Conservation (phyloP, 2,113 vertebrate species). For the Jaculus jaculus region DNA sequence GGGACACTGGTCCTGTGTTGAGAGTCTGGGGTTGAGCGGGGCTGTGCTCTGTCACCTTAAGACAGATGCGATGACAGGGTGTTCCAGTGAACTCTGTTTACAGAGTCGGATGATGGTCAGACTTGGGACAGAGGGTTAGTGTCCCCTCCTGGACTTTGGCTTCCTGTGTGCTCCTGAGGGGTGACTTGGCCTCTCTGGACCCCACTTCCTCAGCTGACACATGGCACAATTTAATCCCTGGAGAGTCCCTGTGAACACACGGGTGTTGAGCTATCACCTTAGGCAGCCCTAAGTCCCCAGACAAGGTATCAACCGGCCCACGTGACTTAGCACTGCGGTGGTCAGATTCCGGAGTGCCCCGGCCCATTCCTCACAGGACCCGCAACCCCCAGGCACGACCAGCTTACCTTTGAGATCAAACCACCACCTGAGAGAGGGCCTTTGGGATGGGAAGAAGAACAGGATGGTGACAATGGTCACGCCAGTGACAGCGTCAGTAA, state of each 20-base stretch:
- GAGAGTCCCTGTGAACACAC: not conserved
- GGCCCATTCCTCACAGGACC: not conserved
- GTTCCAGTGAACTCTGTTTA: no score
- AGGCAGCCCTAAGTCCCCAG: not conserved
- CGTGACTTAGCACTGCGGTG: rapidly evolving
- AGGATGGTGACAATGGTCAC: conserved; percentile 92
- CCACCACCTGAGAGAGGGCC: conserved; percentile 96
- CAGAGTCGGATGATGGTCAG: no score
- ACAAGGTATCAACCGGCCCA: rapidly evolving
- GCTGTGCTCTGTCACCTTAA: not conserved
- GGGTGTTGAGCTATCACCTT: not conserved
- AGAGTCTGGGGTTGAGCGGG: not conserved
- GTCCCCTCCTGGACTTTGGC: not conserved
- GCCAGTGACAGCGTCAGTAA: conserved; percentile 94
- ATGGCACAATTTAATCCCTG: no score
- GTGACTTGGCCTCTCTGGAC: not conserved
- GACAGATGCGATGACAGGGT: no score
- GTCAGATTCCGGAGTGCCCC: rapidly evolving
- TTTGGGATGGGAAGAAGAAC: conserved; percentile 97
- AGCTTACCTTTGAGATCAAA: conserved; percentile 91
- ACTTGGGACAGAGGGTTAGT: no score
- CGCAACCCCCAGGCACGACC: rapidly evolving
- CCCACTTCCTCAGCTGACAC: not conserved
- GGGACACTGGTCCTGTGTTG: not conserved
- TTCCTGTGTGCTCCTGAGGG: not conserved